phyloP scores from a whole-genome alignment of 2,888 invertebrate genomes.

The Clivina fossor region DNA sequence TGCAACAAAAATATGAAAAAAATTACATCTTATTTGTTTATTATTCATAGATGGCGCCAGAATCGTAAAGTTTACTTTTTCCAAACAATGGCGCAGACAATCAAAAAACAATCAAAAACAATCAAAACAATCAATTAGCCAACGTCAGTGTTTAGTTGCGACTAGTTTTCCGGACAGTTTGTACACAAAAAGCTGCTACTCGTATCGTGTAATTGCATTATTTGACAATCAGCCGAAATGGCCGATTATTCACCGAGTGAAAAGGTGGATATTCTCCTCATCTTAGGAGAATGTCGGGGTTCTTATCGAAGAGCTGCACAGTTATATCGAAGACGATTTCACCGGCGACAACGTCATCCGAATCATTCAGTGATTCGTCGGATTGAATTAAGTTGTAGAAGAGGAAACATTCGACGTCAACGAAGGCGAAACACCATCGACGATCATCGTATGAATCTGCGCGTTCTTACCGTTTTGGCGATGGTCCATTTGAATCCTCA shows the following conservation, averaged over 20 bases:
- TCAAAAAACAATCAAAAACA: too few relatives aligned
- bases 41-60: too few relatives aligned
- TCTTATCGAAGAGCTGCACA: not conserved
- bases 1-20: too few relatives aligned
- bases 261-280: not conserved
- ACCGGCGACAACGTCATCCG: not conserved
- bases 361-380: not conserved
- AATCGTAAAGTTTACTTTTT: too few relatives aligned
- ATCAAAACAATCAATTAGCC: too few relatives aligned
- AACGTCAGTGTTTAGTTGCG: too few relatives aligned
- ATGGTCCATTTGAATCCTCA: not conserved
- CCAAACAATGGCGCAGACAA: too few relatives aligned
- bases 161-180: too few relatives aligned
- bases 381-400: not conserved
- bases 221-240: too few relatives aligned
- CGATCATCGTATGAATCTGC: not conserved
- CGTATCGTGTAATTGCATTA: too few relatives aligned
- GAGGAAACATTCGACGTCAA: not conserved
- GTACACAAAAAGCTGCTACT: too few relatives aligned
- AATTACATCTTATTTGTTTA: too few relatives aligned
- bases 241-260: conserved; percentile 14
- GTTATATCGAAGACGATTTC: not conserved
- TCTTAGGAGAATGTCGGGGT: not conserved
- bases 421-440: not conserved
- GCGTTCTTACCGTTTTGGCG: not conserved